Conservation (phyloP, 2,113 vertebrate genomes). For the Vimba vimba region DNA sequence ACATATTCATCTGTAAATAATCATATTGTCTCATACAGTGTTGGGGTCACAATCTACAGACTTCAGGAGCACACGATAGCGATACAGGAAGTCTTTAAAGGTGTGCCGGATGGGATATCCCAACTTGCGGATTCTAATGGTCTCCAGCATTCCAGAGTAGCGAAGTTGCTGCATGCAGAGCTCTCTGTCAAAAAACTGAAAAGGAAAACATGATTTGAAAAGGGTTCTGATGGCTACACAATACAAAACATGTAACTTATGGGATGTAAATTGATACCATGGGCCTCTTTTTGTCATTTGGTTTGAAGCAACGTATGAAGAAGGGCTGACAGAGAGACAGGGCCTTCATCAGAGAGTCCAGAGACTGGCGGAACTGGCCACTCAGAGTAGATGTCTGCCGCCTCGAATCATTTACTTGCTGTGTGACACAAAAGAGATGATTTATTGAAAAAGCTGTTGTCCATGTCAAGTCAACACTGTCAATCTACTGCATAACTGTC, state of each 20-base stretch:
- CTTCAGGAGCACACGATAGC: constrained; percentile 81
- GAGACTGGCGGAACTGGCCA: constrained; percentile 90
- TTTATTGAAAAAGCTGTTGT: background rate
- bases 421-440: constrained; percentile 33
- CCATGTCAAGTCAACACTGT: background rate
- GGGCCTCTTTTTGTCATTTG: constrained; percentile 89
- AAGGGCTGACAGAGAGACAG: constrained; percentile 87
- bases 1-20: background rate
- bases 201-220: background rate
- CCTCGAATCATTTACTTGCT: constrained; percentile 70
- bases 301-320: constrained; percentile 97
- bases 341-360: constrained; percentile 94
- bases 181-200: constrained; percentile 85
- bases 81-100: constrained; percentile 82
- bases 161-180: constrained; percentile 87
- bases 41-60: constrained; percentile 68
- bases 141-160: constrained; percentile 93
- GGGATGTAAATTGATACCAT: constrained; percentile 73
- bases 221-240: background rate
- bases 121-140: constrained; percentile 85
- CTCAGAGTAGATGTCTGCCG: constrained; percentile 83
- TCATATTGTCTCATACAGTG: constrained; percentile 59
- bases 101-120: constrained; percentile 88
- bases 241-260: background rate
- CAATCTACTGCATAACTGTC: background rate